These are phyloP conservation scores for Lepidostoma basale DNA, from an alignment of 1,140 invertebrate species.

Conservation along the genomic window DNA sequence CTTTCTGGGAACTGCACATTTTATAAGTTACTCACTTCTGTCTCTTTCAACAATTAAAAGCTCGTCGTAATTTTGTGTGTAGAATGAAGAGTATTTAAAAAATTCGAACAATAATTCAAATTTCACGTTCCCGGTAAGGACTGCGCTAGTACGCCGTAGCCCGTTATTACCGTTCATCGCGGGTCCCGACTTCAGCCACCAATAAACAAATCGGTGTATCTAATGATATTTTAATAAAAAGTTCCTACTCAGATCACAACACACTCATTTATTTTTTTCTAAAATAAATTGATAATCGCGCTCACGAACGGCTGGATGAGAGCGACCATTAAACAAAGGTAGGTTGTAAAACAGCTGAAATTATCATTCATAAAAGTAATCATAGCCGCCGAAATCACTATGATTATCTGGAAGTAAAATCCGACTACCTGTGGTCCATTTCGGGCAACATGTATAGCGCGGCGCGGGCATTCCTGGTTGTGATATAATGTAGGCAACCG, in stretches of 20 bases:
- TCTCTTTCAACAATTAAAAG: too few species aligned
- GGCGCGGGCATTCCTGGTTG: conserved; percentile 2
- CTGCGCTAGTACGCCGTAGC: too few species aligned
- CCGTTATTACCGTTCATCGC: neutral
- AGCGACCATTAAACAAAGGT: conserved; percentile 29
- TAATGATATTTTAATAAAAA: conserved; percentile 10
- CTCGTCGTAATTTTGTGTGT: too few species aligned
- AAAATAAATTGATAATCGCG: conserved; percentile 26
- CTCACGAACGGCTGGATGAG: neutral
- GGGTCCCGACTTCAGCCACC: too few species aligned
- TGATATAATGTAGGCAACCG: conserved; percentile 13
- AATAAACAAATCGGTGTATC: neutral
- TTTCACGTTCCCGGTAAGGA: too few species aligned
- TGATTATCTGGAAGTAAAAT: conserved; percentile 52
- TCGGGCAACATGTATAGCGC: conserved; percentile 2
- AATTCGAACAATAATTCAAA: too few species aligned
- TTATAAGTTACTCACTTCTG: too few species aligned
- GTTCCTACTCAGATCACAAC: neutral
- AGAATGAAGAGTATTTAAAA: too few species aligned
- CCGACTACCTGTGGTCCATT: conserved; percentile 32
- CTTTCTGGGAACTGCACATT: too few species aligned
- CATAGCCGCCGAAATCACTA: conserved; percentile 51
- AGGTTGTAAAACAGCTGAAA: conserved; percentile 49
- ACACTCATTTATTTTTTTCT: conserved; percentile 13
- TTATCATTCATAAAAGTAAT: conserved; percentile 55